phyloP scores from a whole-genome alignment of 2,797 vertebrate genomes.

The Pangasius krempfi region DNA sequence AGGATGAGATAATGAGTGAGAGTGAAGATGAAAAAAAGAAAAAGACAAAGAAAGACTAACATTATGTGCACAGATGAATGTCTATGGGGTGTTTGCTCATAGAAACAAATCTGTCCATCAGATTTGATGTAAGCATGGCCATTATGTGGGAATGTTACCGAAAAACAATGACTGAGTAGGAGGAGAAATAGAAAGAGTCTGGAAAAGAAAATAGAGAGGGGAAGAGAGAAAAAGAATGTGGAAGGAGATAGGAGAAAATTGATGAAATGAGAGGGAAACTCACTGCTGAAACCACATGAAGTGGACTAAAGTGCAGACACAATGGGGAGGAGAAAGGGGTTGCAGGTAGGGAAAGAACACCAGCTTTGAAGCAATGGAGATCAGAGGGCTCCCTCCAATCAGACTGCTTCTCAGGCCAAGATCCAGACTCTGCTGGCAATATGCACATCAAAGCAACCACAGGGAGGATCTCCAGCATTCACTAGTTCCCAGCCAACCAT shows the following conservation, averaged over 20 bases:
- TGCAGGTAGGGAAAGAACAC: slow-evolving; percentile 54
- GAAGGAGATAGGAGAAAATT: slow-evolving; percentile 4
- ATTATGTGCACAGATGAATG: slow-evolving; percentile 42
- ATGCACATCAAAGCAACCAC: slow-evolving; percentile 65
- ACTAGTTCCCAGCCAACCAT: slow-evolving; percentile 45
- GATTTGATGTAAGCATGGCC: slow-evolving; percentile 36
- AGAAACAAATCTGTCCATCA: slow-evolving; percentile 47
- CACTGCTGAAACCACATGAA: slow-evolving; percentile 3
- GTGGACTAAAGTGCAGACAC: slow-evolving; percentile 25
- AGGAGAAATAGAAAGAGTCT: background rate
- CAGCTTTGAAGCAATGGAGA: slow-evolving; percentile 54
- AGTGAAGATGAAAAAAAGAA: background rate
- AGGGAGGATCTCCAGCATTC: slow-evolving; percentile 44
- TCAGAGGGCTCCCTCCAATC: slow-evolving; percentile 53
- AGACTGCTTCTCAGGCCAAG: slow-evolving; percentile 50
- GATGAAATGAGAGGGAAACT: slow-evolving; percentile 19
- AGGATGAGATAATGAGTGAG: slow-evolving; percentile 35
- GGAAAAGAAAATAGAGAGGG: slow-evolving; percentile 3
- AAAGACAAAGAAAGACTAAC: slow-evolving; percentile 38
- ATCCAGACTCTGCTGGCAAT: slow-evolving; percentile 54
- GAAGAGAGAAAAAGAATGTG: background rate
- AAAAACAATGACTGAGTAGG: slow-evolving; percentile 10
- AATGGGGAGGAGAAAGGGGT: slow-evolving; percentile 16
- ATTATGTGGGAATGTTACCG: slow-evolving; percentile 51
- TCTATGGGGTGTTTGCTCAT: slow-evolving; percentile 26